These are phyloP conservation scores for Anableps anableps DNA, from an alignment of 2,797 vertebrate species.

Conservation along the genomic window DNA sequence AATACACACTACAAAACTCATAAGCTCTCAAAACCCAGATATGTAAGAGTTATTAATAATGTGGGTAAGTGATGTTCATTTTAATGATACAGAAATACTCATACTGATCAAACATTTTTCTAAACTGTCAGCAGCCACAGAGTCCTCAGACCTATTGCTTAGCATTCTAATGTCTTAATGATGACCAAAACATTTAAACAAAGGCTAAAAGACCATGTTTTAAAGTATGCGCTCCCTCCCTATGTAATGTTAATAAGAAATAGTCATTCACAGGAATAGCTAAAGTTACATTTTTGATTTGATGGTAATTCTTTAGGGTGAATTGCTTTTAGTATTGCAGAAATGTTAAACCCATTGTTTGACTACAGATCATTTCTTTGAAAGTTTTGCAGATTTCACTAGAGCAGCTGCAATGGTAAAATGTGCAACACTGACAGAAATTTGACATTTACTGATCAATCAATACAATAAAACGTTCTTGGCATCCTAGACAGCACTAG, in stretches of 20 bases:
- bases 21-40: constrained; percentile 2
- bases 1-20: not conserved
- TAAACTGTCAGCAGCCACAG: not conserved
- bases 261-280: not conserved
- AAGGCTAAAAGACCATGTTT: not conserved
- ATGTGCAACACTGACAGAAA: not conserved
- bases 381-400: not conserved
- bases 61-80: not conserved
- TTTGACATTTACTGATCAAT: not conserved
- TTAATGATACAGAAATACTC: not conserved
- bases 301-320: not conserved
- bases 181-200: not conserved
- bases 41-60: not conserved
- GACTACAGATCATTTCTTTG: not conserved
- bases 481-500: not conserved
- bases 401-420: not conserved
- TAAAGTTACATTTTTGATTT: not conserved
- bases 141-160: not conserved
- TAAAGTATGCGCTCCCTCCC: not conserved
- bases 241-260: not conserved
- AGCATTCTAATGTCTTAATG: not conserved
- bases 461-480: not conserved
- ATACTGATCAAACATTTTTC: not conserved
- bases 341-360: not conserved
- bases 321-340: not conserved